Evolutionary conservation across 1,140 invertebrate species (phyloP).

Genomic region (Colletes gigas): DNA sequence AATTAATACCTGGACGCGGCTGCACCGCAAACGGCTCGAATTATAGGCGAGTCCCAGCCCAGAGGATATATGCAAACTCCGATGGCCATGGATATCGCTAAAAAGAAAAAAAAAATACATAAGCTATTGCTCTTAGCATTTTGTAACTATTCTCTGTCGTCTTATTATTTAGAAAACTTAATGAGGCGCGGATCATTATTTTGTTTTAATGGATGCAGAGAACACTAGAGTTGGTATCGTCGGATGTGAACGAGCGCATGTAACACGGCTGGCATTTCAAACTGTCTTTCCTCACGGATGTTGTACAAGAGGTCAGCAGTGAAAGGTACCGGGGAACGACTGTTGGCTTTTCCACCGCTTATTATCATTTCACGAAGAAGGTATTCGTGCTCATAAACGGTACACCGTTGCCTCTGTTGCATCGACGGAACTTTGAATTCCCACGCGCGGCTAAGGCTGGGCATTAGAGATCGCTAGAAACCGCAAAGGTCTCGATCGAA

Average conservation of each 20-base stretch:
- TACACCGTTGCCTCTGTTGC: background rate
- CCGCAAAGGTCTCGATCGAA: too few species aligned
- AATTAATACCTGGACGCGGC: slow-evolving; percentile 85
- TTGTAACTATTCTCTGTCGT: too few species aligned
- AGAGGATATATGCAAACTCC: slow-evolving; percentile 95
- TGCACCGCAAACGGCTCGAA: slow-evolving; percentile 93
- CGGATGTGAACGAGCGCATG: background rate
- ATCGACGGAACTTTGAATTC: background rate
- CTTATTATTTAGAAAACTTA: too few species aligned
- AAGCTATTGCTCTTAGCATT: too few species aligned
- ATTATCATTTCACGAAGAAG: background rate
- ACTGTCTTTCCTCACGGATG: slow-evolving; percentile 8
- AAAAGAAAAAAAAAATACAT: slow-evolving; percentile 67
- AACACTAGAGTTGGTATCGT: background rate
- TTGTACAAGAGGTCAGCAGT: slow-evolving; percentile 66
- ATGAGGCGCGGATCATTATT: too few species aligned
- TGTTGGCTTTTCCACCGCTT: slow-evolving; percentile 42
- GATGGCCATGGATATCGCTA: slow-evolving; percentile 90
- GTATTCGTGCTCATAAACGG: background rate
- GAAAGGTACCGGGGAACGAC: slow-evolving; percentile 66
- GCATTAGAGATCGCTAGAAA: too few species aligned
- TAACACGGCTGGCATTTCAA: slow-evolving; percentile 22
- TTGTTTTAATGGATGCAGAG: background rate
- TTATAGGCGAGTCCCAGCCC: slow-evolving; percentile 93
- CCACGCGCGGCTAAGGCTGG: too few species aligned